Evolutionary conservation across 30 jellyfish, hydroid and myxozoan species (phyloP), one percentile per base, ranked within the genome.

Genomic region (Cassiopea xamachana): DNA sequence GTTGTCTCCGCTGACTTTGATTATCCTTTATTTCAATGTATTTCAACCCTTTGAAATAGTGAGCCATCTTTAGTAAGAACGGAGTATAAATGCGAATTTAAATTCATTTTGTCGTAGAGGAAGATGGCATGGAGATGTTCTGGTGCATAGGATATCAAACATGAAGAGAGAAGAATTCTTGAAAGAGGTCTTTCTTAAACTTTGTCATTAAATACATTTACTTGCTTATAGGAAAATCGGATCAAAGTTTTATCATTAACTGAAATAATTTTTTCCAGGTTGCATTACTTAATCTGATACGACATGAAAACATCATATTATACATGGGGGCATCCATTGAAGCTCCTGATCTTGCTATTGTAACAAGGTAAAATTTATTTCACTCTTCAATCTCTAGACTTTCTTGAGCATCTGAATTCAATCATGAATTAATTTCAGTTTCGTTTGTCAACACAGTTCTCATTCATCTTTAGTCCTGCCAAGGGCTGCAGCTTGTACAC

Each of bases 241-340:
- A 27, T 27, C 39, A 27, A 27, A 27, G 39, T 27, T 27, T 27
- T 27, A 27, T 27, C 39, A 27, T 27, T 27, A 27, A 27, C 39
- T 27, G 39, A 27, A 27, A 27, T 27, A 27, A 27, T 27, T 27
- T 27, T 27, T 77, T 48, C 72, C 80, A 93, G 98, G 90, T 93
- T 46, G 75, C 98, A 16, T 48, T 87, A 59, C 87, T 93, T 1
- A 87, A 89, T 17, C 75, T 88, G 71, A 93, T 93, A 17, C 94
- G 98, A 16, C 98, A 93, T 46, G 98, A 93, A 48, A 93, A 93
- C 69, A 81, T 93, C 55, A 91, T 93, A 49, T 64, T 93, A 46
- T 93, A 79, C 87, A 93, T 93, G 98, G 98, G 98, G 45, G 98
- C 98, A 51, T 87, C 92, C 79, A 87, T 81, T 48, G 97, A 93